A percentile compares a stretch with the other conserved stretches of the same genome.
Evolutionary conservation across 1,140 invertebrate genomes (phyloP).

Genomic region (Euwallacea similis): DNA sequence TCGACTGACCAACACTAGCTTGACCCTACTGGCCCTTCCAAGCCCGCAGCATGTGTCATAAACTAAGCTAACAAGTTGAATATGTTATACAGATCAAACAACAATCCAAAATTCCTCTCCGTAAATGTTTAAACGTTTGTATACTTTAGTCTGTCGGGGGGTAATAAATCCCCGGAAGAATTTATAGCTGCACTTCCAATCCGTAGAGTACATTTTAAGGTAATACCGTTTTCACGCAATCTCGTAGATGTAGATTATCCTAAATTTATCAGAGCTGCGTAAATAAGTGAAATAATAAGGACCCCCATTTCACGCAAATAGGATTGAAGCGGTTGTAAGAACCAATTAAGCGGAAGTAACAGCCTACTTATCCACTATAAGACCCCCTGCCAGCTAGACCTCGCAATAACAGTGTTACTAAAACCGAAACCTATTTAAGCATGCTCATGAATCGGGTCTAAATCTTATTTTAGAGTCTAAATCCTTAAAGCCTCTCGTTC

Average conservation of each 20-base stretch:
- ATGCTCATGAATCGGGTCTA: conserved; percentile 9
- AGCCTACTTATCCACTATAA: background rate
- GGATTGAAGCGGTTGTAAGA: background rate
- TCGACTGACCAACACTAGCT: too few species aligned
- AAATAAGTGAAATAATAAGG: background rate
- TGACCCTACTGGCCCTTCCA: too few species aligned
- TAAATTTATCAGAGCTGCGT: background rate
- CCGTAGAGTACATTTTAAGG: conserved; percentile 1
- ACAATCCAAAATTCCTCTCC: background rate
- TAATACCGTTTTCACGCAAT: background rate
- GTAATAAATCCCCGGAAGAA: background rate
- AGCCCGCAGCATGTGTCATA: too few species aligned
- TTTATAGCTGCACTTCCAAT: background rate
- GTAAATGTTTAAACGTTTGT: background rate
- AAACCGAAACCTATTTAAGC: conserved; percentile 9
- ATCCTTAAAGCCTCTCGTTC: conserved; percentile 11
- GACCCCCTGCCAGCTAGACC: background rate
- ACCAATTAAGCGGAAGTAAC: conserved; percentile 6
- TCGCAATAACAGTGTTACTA: conserved; percentile 1
- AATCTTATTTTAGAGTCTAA: conserved; percentile 16
- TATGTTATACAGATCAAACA: too few species aligned
- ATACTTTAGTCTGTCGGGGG: background rate
- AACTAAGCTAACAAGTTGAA: too few species aligned
- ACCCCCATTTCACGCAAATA: background rate
- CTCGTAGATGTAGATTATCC: background rate